A percentile compares a stretch with the other conserved stretches of the same genome.
phyloP scores from a whole-genome alignment of 2,797 vertebrate genomes.

The Crenichthys baileyi region DNA sequence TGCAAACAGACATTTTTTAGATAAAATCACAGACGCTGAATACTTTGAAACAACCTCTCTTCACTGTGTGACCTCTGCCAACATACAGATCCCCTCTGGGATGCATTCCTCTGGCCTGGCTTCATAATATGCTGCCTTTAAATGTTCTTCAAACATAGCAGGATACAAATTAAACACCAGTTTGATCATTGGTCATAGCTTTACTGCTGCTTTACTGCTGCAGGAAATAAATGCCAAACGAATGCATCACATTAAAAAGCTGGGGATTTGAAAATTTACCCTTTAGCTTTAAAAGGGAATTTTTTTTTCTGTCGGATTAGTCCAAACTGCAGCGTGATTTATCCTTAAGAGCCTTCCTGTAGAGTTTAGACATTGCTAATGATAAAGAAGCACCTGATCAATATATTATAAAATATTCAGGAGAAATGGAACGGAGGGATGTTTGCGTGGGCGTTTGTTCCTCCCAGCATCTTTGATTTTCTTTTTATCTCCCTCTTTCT shows the following conservation, averaged over 20 bases:
- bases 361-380: slow-evolving; percentile 5
- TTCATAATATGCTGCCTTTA: slow-evolving; percentile 37
- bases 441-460: slow-evolving; percentile 2
- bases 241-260: slow-evolving; percentile 32
- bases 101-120: slow-evolving; percentile 3
- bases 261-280: slow-evolving; percentile 12
- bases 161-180: slow-evolving; percentile 23
- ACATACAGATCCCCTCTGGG: not conserved
- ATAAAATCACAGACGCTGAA: not conserved
- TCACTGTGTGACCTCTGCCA: not conserved
- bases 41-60: not conserved
- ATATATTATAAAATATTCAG: slow-evolving; percentile 68
- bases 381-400: slow-evolving; percentile 34
- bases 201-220: slow-evolving; percentile 12
- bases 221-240: slow-evolving; percentile 3
- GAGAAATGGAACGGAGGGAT: slow-evolving; percentile 15
- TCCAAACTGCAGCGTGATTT: slow-evolving; percentile 1
- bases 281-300: not conserved
- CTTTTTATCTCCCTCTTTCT: not conserved
- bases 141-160: slow-evolving; percentile 47
- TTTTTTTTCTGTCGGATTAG: not conserved
- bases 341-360: slow-evolving; percentile 9
- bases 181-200: slow-evolving; percentile 26
- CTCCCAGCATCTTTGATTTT: slow-evolving; percentile 22
- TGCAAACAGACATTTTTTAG: slow-evolving; percentile 9